Evolutionary conservation across 2,797 vertebrate species (phyloP), one percentile per base, ranked within the genome.

Genomic region (Harpagifer antarcticus): DNA sequence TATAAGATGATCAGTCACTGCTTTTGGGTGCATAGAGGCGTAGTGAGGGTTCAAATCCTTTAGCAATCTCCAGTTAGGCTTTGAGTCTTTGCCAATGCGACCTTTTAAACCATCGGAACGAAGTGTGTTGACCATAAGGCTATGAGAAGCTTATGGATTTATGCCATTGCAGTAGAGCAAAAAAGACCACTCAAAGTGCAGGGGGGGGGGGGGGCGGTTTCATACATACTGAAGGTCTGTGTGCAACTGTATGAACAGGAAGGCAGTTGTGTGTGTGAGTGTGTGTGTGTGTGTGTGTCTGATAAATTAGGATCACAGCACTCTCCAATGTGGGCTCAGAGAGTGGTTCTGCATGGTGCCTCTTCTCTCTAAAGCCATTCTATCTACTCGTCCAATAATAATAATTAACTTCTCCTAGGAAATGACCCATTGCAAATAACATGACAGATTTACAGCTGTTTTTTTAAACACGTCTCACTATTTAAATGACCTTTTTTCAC

Each of bases 181-280:
- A 74, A 70, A 77, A 68, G 78, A 86, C 78, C 86, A 86, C 78
- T 88, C 80, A 84, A 87, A 90, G 91, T 91, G 88, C 90, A 86
- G 88, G 42, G 63, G n/a, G 43, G n/a, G n/a, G n/a, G 14, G 17
- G 42, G 3, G 20, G 19, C 15, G 66, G 54, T 50, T 72, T 72
- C 78, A 71, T 74, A 87, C 74, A 86, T 85, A 90, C 75, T 69
- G 82, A 87, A 72, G 73, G 79, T 82, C 70, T 85, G 81, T 91
- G 87, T 88, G 87, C 80, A 86, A 88, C 81, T 83, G 78, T 84
- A 79, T 83, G 82, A 87, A 83, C 71, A 86, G 85, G 85, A 92
- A 91, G 89, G 90, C 90, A 88, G 79, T 84, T 52, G 49, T 50
- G 23, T 50, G 23, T 19, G 10, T 50, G 49, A 13, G 49, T 82